Evolutionary conservation across 2,113 vertebrate species (phyloP), one percentile per base, ranked within the genome.

Genomic region (Podarcis muralis): DNA sequence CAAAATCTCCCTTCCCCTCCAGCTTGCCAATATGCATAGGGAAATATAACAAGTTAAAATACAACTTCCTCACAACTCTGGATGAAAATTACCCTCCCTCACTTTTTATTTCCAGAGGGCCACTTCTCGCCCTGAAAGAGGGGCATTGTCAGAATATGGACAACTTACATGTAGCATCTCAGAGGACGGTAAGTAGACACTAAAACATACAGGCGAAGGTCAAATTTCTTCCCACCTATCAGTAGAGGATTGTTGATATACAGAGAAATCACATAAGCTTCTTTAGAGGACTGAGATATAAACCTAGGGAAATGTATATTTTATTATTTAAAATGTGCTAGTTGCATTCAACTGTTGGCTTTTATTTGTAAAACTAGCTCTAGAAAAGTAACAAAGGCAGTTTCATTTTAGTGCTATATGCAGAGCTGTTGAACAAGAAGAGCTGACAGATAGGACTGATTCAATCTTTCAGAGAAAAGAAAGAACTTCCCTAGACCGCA

Each of bases 161-260:
- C 2, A 8, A 9, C 98, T 98, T 92, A 99, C 99, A 99, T 99
- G 96, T 99, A 99, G 86, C 99, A 99, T 87, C 99, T 98, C 82
- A 99, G 97, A 0, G 99, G 99, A 32, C 99, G 98, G 88, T 99
- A 99, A 0, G 98, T 99, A 1, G 99, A 99, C 62, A 99, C 98
- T 76, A 99, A 94, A 20, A 99, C 99, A 0, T 99, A 99, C 0
- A 99, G 94, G 3, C 99, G 98, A 92, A 99, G 97, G 94, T 99
- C 99, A 82, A 99, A 99, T 94, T 99, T 99, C 96, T 98, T 98
- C 18, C 98, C 99, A 8, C 98, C 99, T 5, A 99, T 99, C 22
- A 99, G 97, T 57, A 99, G 92, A 0, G 99, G 99, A 88, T 99
- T 99, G 95, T 97, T 99, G 83, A 99, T 99, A 88, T 99, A 99